Base-by-base conservation (phyloP, 2,888 invertebrate species). In the Cataglyphis altisquamis region DNA sequence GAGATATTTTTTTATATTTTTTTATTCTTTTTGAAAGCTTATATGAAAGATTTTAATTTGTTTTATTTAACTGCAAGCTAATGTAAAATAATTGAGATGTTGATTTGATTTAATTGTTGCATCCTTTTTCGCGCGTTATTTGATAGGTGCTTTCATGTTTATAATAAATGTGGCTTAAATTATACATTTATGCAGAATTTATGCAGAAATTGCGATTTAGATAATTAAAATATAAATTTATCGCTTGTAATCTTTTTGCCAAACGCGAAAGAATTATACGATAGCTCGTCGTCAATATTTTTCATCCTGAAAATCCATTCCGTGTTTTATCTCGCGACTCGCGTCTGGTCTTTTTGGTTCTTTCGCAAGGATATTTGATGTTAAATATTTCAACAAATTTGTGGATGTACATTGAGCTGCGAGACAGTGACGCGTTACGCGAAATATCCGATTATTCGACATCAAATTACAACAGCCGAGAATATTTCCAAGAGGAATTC, bases 141-240 rank as follows among this genome's bases (percentile, higher is more conserved):
- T 83, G 82, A 48, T 73, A 68, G 48, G 29, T 52, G 55, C 66
- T 73, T 86, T 78, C 15, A 57, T 73, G 48, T 78, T 81, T 66
- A 52, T 68, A 52, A 57, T 52, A 67, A 88, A 84, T 82, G 70
- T 72, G 57, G 68, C 67, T 83, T 80, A 82, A 88, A 74, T 84
- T 82, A 80, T 70, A 74, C 78, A 60, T 39, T 18, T 78, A 86
- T 82, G 66, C 39, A 62, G 66, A 77, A 85, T 39, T 18, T 78
- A 86, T 82, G 66, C 45, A 62, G 66, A 77, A 85, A 88, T 82
- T 84, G 39, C 39, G 32, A 41, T 21, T 63, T 45, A 32, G n/a
- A 80, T 55, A 84, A 84, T 88, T 87, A 86, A 87, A 82, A 82
- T 83, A 82, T 18, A 57, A 73, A 86, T 74, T 88, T 86, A 85